A percentile compares a stretch with the other conserved stretches of the same genome.
phyloP scores from a whole-genome alignment of 2,113 vertebrate species.

The Taxidea taxus region DNA sequence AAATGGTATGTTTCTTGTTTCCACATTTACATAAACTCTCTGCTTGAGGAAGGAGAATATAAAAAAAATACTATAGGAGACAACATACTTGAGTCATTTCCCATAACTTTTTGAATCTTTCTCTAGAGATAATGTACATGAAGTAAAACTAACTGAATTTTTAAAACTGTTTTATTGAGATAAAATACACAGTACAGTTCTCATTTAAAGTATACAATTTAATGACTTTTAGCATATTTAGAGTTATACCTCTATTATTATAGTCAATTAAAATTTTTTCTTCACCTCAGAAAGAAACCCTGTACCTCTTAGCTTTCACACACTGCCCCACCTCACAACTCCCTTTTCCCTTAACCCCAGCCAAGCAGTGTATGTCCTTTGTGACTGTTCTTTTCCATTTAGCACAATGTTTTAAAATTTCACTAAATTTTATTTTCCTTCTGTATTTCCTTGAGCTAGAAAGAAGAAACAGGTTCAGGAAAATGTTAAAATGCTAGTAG shows the following conservation, averaged over 20 bases:
- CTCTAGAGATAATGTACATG: not conserved
- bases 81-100: not conserved
- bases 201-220: not conserved
- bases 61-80: not conserved
- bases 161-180: not conserved
- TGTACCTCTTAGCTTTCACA: not conserved
- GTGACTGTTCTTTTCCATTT: not conserved
- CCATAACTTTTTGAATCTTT: not conserved
- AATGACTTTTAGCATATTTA: not conserved
- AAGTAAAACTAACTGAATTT: not conserved
- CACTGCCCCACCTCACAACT: not conserved
- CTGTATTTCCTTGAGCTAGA: conserved; percentile 6
- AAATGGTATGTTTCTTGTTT: not conserved
- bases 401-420: not conserved
- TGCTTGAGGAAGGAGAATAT: not conserved
- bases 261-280: not conserved
- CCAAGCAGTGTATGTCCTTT: not conserved
- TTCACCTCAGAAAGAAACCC: not conserved
- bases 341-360: not conserved
- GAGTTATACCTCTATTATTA: not conserved
- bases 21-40: not conserved
- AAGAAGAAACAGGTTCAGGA: not conserved
- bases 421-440: conserved; percentile 41
- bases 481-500: not conserved
- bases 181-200: not conserved